These are phyloP conservation scores for Aphidius ervi DNA, from an alignment of 1,140 invertebrate species.

Conservation along the genomic window DNA sequence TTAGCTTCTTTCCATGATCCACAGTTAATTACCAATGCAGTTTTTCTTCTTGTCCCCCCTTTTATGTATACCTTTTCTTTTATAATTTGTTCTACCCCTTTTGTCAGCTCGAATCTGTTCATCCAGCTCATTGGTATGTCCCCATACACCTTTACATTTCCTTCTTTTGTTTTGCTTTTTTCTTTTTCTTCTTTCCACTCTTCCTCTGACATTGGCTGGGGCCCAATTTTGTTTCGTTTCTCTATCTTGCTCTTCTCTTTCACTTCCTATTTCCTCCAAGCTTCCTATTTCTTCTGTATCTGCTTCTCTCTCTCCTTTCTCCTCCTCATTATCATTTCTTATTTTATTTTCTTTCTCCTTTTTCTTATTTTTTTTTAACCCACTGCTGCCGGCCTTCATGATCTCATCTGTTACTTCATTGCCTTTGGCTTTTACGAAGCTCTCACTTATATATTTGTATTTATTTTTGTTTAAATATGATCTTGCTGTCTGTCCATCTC, in stretches of 20 bases:
- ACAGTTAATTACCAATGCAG: neutral
- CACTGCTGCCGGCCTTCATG: too few relatives aligned
- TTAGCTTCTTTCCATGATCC: conserved; percentile 17
- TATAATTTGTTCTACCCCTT: neutral
- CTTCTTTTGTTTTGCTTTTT: conserved; percentile 12
- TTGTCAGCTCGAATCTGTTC: conserved; percentile 7
- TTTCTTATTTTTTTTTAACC: neutral
- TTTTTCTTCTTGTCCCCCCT: conserved; percentile 5
- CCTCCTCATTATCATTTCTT: neutral
- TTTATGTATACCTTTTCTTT: conserved; percentile 5
- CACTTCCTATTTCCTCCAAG: neutral
- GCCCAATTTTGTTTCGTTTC: neutral
- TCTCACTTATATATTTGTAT: too few relatives aligned
- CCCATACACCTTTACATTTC: neutral
- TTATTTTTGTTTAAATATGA: too few relatives aligned
- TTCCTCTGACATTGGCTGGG: neutral
- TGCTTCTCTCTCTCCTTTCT: neutral
- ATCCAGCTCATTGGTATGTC: neutral
- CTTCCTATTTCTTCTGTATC: neutral
- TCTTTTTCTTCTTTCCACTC: too few relatives aligned
- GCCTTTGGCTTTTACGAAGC: too few relatives aligned
- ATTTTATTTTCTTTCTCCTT: neutral
- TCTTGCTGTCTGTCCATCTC: neutral
- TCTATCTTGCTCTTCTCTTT: conserved; percentile 9
- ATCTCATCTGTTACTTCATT: too few relatives aligned